These are phyloP conservation scores for Zaprionus lineosus DNA, from an alignment of 2,888 invertebrate species.

Conservation along the genomic window DNA sequence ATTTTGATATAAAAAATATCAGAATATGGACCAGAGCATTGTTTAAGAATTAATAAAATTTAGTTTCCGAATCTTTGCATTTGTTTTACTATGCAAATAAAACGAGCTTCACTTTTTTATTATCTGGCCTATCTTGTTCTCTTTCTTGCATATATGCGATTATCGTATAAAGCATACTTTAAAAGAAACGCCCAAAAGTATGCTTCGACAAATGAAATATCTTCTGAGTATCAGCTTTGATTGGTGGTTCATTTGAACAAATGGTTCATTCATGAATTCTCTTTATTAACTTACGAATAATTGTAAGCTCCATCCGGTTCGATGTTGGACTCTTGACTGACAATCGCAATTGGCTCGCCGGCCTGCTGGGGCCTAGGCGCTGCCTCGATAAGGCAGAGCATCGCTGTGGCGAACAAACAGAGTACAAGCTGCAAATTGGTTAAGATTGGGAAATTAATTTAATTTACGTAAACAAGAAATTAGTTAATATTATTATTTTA, in stretches of 20 bases:
- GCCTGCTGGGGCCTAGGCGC: constrained; percentile 86
- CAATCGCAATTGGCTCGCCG: constrained; percentile 85
- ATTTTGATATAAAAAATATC: constrained; percentile 9
- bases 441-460: constrained; percentile 43
- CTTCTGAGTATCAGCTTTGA: too few relatives aligned
- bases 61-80: too few relatives aligned
- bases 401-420: constrained; percentile 71
- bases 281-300: constrained; percentile 85
- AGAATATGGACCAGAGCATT: too few relatives aligned
- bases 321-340: constrained; percentile 88
- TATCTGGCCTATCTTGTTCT: too few relatives aligned
- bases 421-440: constrained; percentile 75
- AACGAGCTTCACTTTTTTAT: too few relatives aligned
- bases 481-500: constrained; percentile 41
- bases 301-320: constrained; percentile 89
- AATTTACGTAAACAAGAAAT: constrained; percentile 46
- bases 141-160: too few relatives aligned
- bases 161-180: too few relatives aligned
- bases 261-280: constrained; percentile 3
- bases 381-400: constrained; percentile 82
- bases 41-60: too few relatives aligned
- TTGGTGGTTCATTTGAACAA: neutral
- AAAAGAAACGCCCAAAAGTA: constrained; percentile 43
- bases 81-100: too few relatives aligned
- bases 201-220: too few relatives aligned